Evolutionary conservation across 2,113 vertebrate genomes (phyloP).

Genomic region (Eolophus roseicapilla): DNA sequence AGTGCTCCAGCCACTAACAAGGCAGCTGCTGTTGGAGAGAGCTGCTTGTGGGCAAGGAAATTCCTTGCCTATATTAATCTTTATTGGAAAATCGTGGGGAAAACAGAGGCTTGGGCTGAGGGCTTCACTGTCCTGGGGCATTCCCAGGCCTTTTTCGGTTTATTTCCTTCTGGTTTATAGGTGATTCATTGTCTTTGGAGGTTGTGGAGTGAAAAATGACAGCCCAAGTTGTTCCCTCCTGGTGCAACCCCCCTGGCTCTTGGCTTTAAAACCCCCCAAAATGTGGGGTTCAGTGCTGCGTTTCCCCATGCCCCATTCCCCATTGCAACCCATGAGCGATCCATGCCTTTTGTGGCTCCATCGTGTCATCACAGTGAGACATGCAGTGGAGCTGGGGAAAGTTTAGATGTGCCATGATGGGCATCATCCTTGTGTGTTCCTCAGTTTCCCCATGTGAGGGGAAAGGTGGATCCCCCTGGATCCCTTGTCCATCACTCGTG

Average conservation of each 20-base stretch:
- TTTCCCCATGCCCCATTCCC: background rate
- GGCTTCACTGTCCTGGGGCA: background rate
- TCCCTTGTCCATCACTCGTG: background rate
- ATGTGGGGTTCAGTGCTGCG: fast-evolving
- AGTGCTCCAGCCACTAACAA: background rate
- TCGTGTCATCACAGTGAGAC: background rate
- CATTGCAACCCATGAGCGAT: fast-evolving
- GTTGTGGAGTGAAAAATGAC: background rate
- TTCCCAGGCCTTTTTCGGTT: too few species aligned
- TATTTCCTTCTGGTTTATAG: background rate
- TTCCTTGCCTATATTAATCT: background rate
- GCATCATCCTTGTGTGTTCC: background rate
- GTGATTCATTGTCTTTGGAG: background rate
- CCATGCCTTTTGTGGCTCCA: background rate
- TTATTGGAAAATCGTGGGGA: background rate
- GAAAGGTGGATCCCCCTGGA: fast-evolving
- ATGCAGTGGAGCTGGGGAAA: background rate
- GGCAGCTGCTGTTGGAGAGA: fast-evolving
- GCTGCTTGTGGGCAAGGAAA: background rate
- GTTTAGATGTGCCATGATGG: background rate
- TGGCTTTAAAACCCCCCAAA: background rate
- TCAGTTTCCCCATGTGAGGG: background rate
- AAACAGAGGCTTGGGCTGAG: background rate
- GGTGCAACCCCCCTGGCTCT: background rate
- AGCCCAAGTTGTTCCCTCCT: background rate